Evolutionary conservation across 2,113 vertebrate species (phyloP).

Genomic region (Narcine bancroftii): DNA sequence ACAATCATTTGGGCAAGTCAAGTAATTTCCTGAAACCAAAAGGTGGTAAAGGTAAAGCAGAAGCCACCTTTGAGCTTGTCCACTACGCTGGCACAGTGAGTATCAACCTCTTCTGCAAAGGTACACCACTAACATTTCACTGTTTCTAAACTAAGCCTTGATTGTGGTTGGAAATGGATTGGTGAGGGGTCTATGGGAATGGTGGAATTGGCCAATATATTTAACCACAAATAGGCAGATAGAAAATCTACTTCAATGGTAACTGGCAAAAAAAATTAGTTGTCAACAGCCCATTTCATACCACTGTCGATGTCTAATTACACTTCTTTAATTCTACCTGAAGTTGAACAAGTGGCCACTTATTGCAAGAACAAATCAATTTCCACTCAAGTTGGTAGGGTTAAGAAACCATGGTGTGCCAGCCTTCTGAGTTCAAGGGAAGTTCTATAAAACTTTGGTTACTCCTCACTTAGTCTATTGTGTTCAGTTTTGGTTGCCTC

Average conservation of each 20-base stretch:
- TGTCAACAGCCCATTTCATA: not conserved
- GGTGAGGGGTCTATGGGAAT: not conserved
- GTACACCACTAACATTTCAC: not conserved
- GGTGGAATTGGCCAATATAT: not conserved
- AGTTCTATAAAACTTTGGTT: no score
- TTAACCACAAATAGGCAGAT: not conserved
- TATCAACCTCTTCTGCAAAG: not conserved
- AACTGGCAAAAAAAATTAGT: not conserved
- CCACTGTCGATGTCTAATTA: not conserved
- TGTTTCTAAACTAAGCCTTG: not conserved
- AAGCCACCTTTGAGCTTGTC: slow-evolving; percentile 41
- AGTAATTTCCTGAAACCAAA: slow-evolving; percentile 45
- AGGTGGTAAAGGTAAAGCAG: slow-evolving; percentile 42
- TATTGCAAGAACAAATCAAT: not conserved
- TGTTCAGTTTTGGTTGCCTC: no score
- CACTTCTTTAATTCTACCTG: not conserved
- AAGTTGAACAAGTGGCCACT: not conserved
- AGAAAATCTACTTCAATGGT: not conserved
- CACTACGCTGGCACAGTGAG: slow-evolving; percentile 39
- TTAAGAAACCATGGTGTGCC: no score
- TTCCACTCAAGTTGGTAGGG: no score
- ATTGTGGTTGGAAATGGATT: not conserved
- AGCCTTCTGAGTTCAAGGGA: no score
- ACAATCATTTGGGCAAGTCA: slow-evolving; percentile 46
- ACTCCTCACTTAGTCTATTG: no score